Evolutionary conservation across 2,113 vertebrate genomes (phyloP), one percentile per base, ranked within the genome.

Genomic region (Puntigrus tetrazona): DNA sequence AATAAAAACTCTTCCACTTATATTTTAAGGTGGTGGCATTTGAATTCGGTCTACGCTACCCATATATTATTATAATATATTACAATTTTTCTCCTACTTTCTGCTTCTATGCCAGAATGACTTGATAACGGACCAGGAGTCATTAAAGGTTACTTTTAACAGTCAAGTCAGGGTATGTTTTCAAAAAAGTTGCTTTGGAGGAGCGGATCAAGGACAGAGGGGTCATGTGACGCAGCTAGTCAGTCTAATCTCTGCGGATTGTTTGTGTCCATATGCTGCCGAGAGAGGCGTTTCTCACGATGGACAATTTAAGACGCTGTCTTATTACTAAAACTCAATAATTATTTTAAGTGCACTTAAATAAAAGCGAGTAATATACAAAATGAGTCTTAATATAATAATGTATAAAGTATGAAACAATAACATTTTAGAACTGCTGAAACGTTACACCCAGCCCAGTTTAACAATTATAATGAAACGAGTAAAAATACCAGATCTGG

Each of bases 181-280:
- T 59, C 20, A 55, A 43, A 72, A 16, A 43, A 52, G 14, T 84
- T 75, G 27, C n/a, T 41, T 25, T 55, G 50, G 38, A 59, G 63
- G 63, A 82, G 80, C 18, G 43, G 73, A 83, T 86, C 57, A 70
- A 79, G 85, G 86, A 84, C 89, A 89, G 88, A 87, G 85, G 87
- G 85, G 86, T 38, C 88, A 87, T 79, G 89, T 93, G 92, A 94
- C 85, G 13, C 89, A 88, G 75, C 75, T 90, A 88, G 89, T 81
- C 74, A 89, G 90, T 89, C 89, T 94, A 94, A 94, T 94, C 94
- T 92, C 41, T 61, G 78, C 89, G 92, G 94, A 94, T 94, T 94
- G 92, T 92, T 90, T 11, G 81, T 57, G 87, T 91, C 93, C 94
- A 93, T 95, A 94, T 94, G 93, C 86, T 67, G 92, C 85, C 70